phyloP scores from a whole-genome alignment of 2,113 vertebrate genomes.

The Gorsachius goisagi region DNA sequence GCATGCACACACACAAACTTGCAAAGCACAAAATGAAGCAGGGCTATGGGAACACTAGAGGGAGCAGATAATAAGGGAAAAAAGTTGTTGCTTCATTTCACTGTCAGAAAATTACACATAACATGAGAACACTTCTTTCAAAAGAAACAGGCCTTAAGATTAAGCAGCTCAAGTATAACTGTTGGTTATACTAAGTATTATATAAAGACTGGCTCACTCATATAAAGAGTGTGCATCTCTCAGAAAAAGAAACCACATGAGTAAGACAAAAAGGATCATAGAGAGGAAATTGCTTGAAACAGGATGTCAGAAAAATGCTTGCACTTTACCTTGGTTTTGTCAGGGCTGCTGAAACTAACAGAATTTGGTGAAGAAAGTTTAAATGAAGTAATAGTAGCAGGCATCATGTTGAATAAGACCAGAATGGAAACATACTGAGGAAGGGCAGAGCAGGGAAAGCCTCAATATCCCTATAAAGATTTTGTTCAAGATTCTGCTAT shows the following conservation, averaged over 20 bases:
- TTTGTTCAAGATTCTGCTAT: not conserved
- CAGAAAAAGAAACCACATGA: not conserved
- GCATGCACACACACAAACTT: not conserved
- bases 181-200: not conserved
- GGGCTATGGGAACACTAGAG: not conserved
- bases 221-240: not conserved
- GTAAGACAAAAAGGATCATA: not conserved
- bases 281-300: not conserved
- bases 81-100: not conserved
- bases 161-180: not conserved
- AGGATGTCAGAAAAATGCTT: not conserved
- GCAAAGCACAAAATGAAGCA: not conserved
- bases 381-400: not conserved
- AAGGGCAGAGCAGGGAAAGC: not conserved
- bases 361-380: not conserved
- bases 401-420: not conserved
- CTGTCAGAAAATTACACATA: not conserved
- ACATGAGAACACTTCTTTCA: not conserved
- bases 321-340: not conserved
- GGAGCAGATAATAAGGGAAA: not conserved
- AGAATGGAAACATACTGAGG: not conserved
- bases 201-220: not conserved
- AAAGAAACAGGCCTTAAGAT: not conserved
- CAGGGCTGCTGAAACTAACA: not conserved
- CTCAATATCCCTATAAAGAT: not conserved